Evolutionary conservation across 2,113 vertebrate genomes (phyloP).

Genomic region (Arothron firmamentum): DNA sequence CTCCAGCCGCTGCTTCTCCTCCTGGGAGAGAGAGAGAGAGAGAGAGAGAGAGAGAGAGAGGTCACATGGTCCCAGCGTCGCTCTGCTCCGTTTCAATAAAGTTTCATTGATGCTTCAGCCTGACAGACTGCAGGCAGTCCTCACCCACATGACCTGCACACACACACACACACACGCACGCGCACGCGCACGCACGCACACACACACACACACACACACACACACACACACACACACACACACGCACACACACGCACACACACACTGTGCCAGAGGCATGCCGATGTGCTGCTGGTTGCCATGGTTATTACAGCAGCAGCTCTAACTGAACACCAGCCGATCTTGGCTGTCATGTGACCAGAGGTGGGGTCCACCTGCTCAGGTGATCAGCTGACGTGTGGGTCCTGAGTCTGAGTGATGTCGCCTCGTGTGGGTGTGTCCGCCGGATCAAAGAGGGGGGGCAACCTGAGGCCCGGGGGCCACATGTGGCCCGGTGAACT

Average conservation of each 20-base stretch:
- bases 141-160: not conserved
- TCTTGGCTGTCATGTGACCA: not conserved
- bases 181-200: not conserved
- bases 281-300: conserved; percentile 27
- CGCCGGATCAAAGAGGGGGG: too few relatives aligned
- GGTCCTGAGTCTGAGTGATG: too few relatives aligned
- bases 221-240: not conserved
- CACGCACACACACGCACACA: not conserved
- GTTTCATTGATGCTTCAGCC: not conserved
- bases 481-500: too few relatives aligned
- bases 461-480: too few relatives aligned
- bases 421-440: too few relatives aligned
- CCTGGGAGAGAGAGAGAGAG: conserved; percentile 54
- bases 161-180: not conserved
- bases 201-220: not conserved
- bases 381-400: not conserved
- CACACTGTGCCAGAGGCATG: conserved; percentile 5
- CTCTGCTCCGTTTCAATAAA: not conserved
- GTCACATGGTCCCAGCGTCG: too few relatives aligned
- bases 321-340: not conserved
- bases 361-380: not conserved
- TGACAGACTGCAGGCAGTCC: not conserved
- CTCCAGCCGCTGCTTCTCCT: conserved; percentile 95
- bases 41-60: too few relatives aligned
- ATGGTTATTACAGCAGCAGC: conserved; percentile 9